These are phyloP conservation scores for Sycobia sp. DNA, from an alignment of 1,140 invertebrate species.

Conservation along the genomic window DNA sequence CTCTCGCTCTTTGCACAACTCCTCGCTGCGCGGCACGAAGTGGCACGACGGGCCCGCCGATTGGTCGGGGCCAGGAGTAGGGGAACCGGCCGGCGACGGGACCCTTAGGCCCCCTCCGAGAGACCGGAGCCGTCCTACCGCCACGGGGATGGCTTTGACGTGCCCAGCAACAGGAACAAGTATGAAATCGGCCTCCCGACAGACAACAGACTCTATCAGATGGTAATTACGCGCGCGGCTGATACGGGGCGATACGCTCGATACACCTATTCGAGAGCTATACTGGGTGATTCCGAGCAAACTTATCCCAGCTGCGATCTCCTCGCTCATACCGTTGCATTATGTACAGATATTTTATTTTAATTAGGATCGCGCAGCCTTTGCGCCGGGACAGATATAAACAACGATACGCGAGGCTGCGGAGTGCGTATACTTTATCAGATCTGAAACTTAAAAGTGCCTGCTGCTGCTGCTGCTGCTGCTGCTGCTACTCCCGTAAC, in stretches of 20 bases:
- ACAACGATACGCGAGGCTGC: too few relatives aligned
- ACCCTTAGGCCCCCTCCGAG: constrained; percentile 51
- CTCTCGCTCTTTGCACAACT: too few relatives aligned
- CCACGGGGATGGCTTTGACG: constrained; percentile 58
- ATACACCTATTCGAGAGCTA: constrained; percentile 52
- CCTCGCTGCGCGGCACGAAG: too few relatives aligned
- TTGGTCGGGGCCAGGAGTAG: too few relatives aligned
- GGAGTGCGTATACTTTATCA: too few relatives aligned
- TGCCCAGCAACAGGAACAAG: constrained; percentile 57
- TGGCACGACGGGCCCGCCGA: too few relatives aligned
- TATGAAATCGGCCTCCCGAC: constrained; percentile 59
- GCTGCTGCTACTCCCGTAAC: too few relatives aligned
- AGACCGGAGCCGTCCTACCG: constrained; percentile 57
- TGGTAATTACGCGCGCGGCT: constrained; percentile 61
- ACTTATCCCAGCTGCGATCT: constrained; percentile 11
- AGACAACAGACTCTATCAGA: constrained; percentile 62
- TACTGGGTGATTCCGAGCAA: constrained; percentile 51
- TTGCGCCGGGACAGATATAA: too few relatives aligned
- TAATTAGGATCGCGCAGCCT: constrained; percentile 2
- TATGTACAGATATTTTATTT: constrained; percentile 7
- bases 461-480: too few relatives aligned
- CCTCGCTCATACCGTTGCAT: neutral
- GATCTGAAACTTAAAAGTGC: too few relatives aligned
- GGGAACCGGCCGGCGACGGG: too few relatives aligned
- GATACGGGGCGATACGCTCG: constrained; percentile 54